Base-by-base conservation (phyloP, 2,888 invertebrate genomes). In the Drosophila parthenogenetica region DNA sequence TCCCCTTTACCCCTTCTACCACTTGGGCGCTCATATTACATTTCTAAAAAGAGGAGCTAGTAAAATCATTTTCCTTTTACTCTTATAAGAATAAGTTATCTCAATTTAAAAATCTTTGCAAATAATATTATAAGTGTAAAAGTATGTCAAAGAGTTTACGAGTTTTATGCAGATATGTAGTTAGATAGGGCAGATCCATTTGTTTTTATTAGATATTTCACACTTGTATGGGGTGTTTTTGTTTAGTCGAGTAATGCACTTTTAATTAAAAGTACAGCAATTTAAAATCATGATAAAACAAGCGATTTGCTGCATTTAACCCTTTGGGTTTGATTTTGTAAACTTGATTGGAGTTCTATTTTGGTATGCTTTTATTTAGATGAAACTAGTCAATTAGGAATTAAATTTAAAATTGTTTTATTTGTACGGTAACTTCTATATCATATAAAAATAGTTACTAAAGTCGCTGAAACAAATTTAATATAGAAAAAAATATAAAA, bases 21-120 rank as follows among this genome's bases (percentile, higher is more conserved):
- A 16, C 8, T 59, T 48, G 11, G 1, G 1, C 5, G 13, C 11
- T 13, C 35, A 13, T 1, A 35, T 35, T 13, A 57, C 53, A 69
- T 53, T 74, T 48, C 43, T 53, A 69, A 59, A 58, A 69, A 39
- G 35, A 59, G 55, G 58, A 49, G 35, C 42, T 53, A 19, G 40
- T 22, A 7, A 42, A 53, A 53, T 25, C 3, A 35, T 14, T 17
- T 39, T 51, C 37, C 19, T 22, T 22, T 43, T 19, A 17, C 5
- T 19, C 22, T 32, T 8, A 25, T 5, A 7, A n/a, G 37, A 46
- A 13, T 46, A 50, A 25, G 40, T 25, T 14, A 58, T 32, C n/a
- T 37, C 5, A 37, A 37, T 14, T 19, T 50, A 1, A 8, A 14
- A 37, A 35, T 17, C 3, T 17, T 29, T 3, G 16, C 17, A 43